Percentiles rank a stretch among this genome's conserved stretches.
Evolutionary conservation across 1,140 invertebrate genomes (phyloP).

Genomic region (Leguminivora glycinivorella): DNA sequence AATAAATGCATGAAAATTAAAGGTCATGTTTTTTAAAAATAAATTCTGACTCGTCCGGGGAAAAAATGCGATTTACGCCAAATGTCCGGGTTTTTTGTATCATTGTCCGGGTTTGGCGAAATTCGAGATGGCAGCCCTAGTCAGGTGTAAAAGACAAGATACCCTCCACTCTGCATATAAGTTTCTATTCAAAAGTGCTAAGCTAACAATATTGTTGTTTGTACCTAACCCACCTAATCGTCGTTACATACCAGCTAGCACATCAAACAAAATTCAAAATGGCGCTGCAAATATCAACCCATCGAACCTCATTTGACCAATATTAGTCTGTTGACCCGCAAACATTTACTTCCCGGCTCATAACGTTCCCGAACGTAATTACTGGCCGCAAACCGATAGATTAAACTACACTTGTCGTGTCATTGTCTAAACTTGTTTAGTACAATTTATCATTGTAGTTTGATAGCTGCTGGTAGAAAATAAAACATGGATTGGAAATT

Average conservation of each 20-base stretch:
- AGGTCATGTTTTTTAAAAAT: too few species aligned
- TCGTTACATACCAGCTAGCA: neutral
- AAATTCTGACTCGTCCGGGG: too few species aligned
- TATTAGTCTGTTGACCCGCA: neutral
- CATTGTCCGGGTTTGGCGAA: too few species aligned
- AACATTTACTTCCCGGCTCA: conserved; percentile 17
- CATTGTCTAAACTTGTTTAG: conserved; percentile 15
- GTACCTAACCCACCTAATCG: too few species aligned
- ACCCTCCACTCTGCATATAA: too few species aligned
- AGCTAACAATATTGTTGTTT: too few species aligned
- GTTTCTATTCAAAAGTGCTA: too few species aligned
- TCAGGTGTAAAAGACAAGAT: too few species aligned
- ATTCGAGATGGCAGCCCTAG: too few species aligned
- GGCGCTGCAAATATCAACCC: conserved; percentile 4
- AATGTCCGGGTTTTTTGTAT: too few species aligned
- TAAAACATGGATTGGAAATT: neutral
- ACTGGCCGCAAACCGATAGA: conserved; percentile 11
- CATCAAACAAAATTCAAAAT: conserved; percentile 10
- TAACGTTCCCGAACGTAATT: conserved; percentile 19
- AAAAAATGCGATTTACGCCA: too few species aligned
- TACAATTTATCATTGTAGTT: neutral
- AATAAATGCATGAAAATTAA: too few species aligned
- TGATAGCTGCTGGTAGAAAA: neutral
- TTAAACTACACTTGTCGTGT: conserved; percentile 13
- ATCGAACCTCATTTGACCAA: conserved; percentile 14